A percentile compares a stretch with the other conserved stretches of the same genome.
Evolutionary conservation across 1,140 invertebrate genomes (phyloP).

Genomic region (Drosophila repletoides): DNA sequence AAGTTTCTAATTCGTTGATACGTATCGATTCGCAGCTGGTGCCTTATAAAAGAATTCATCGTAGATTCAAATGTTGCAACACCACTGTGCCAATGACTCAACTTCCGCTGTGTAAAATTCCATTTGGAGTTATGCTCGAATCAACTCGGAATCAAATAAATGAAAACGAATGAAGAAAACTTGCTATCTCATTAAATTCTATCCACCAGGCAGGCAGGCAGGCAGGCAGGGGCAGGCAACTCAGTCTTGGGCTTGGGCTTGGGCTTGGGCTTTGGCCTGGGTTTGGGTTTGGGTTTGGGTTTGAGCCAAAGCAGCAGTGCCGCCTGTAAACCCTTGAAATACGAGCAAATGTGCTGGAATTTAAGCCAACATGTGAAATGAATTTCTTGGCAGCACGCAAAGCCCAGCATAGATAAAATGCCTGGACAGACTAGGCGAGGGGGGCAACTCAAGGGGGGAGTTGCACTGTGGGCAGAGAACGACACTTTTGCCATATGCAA

Average conservation of each 20-base stretch:
- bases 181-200: constrained; percentile 52
- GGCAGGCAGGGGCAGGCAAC: not conserved
- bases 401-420: constrained; percentile 5
- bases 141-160: constrained; percentile 49
- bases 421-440: not conserved
- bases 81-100: constrained; percentile 35
- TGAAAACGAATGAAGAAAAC: constrained; percentile 47
- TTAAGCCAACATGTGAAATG: constrained; percentile 54
- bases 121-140: constrained; percentile 43
- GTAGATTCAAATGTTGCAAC: not conserved
- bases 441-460: not conserved
- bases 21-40: too few relatives aligned
- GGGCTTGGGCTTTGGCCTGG: not conserved
- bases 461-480: not conserved
- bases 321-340: constrained; percentile 18
- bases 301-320: not conserved
- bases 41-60: too few relatives aligned
- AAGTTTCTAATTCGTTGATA: too few relatives aligned
- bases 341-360: constrained; percentile 40
- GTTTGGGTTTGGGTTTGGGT: not conserved
- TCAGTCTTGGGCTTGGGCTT: not conserved
- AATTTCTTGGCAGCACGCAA: constrained; percentile 50
- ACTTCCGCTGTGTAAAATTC: constrained; percentile 56
- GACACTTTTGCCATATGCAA: constrained; percentile 44
- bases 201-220: not conserved